Percentiles rank a stretch among this genome's conserved stretches.
phyloP scores from a whole-genome alignment of 2,113 vertebrate genomes.

The Periophthalmodon schlosseri region DNA sequence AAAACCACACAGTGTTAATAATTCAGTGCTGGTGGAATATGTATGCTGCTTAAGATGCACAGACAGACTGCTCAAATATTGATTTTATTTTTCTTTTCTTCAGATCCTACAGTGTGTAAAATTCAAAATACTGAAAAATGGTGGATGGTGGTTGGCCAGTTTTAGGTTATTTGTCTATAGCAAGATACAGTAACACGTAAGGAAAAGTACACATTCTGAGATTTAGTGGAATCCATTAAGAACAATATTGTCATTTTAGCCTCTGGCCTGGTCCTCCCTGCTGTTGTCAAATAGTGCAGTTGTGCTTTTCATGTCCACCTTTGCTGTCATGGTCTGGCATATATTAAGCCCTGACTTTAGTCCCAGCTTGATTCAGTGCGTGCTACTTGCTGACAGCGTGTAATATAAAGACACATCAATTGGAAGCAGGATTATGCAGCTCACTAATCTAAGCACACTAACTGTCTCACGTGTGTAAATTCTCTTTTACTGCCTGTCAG shows the following conservation, averaged over 20 bases:
- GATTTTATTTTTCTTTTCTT: conserved; percentile 75
- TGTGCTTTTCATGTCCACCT: not conserved
- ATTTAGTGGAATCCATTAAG: no score
- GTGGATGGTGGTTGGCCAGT: not conserved
- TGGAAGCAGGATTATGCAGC: conserved; percentile 31
- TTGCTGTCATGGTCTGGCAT: not conserved
- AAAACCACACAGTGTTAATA: conserved; percentile 64
- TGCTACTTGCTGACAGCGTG: conserved; percentile 21
- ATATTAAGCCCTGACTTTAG: not conserved
- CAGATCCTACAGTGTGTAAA: conserved; percentile 51
- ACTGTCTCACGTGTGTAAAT: conserved; percentile 56
- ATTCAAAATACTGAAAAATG: conserved; percentile 45
- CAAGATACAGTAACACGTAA: not conserved
- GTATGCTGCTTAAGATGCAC: conserved; percentile 83
- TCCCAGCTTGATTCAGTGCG: not conserved
- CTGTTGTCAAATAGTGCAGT: not conserved
- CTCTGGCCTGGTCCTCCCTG: not conserved
- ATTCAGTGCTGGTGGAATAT: conserved; percentile 65
- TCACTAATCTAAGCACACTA: conserved; percentile 47
- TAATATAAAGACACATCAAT: conserved; percentile 47
- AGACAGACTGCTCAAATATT: conserved; percentile 88
- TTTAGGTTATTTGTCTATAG: not conserved
- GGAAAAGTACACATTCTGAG: not conserved
- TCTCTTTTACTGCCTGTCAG: conserved; percentile 53
- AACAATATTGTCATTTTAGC: not conserved